These are phyloP conservation scores for Cephus nigrinus DNA, from an alignment of 2,888 invertebrate species.

Conservation along the genomic window DNA sequence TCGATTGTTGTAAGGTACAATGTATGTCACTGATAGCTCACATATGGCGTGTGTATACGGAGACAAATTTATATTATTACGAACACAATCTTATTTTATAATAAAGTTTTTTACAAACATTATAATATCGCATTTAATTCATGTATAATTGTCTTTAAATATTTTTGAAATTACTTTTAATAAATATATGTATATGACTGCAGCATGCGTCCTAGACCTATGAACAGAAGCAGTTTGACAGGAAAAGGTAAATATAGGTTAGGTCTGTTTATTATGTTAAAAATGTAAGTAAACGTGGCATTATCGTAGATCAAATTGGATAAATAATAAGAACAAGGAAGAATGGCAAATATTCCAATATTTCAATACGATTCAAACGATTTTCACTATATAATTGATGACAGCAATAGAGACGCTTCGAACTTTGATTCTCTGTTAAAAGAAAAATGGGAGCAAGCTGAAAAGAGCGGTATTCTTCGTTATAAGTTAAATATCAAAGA, in stretches of 20 bases:
- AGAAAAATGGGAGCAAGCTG: conserved; percentile 49
- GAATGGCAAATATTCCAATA: conserved; percentile 9
- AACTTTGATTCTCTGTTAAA: conserved; percentile 46
- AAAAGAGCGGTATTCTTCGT: conserved; percentile 44
- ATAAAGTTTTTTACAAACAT: conserved; percentile 30
- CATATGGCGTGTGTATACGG: neutral
- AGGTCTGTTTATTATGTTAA: neutral
- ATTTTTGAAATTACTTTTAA: neutral
- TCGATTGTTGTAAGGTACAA: neutral
- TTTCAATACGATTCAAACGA: conserved; percentile 35
- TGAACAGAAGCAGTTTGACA: neutral
- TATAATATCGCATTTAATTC: neutral
- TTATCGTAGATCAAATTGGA: neutral
- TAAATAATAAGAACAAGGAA: neutral
- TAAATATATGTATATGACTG: neutral
- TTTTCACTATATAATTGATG: conserved; percentile 31
- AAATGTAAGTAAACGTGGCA: neutral
- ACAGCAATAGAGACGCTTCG: conserved; percentile 27
- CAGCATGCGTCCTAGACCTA: neutral
- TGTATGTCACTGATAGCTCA: neutral
- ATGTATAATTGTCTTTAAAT: neutral
- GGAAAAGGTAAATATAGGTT: neutral
- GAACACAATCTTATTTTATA: conserved; percentile 32
- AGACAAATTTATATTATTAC: conserved; percentile 12
- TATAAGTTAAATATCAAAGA: conserved; percentile 48